Evolutionary conservation across 23 tunicate genomes (phyloP), one percentile per base, ranked within the genome.

Genomic region (Ciona savignyi): DNA sequence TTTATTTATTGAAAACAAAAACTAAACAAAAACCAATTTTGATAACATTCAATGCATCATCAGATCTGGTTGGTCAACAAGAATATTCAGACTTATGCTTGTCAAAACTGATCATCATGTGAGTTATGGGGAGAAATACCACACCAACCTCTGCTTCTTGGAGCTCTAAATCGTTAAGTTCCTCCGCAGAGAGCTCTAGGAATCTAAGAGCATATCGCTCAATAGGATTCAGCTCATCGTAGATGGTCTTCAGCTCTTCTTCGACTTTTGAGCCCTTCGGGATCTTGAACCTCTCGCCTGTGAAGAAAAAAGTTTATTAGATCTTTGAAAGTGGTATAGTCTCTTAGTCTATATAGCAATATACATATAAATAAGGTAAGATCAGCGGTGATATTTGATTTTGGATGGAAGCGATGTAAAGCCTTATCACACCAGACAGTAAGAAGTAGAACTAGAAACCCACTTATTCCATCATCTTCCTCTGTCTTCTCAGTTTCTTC

Each of bases 151-250:
- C 89, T 1, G 96, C 96, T 32, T 48, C 49, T 64, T 89, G 79
- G 29, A 89, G 75, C 31, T 89, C 89, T 32, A 77, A 35, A 22
- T 78, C 82, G 32, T 83, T 83, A 34, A 65, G 80, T 23, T 73
- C 85, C 56, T 83, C 81, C 15, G 89, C 67, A n/a, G 85, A 70
- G 42, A 51, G 60, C 62, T 89, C 96, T 27, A 89, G 64, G 60
- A 67, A 83, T 25, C 74, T 64, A 23, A 89, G 81, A 20, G 96
- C 96, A 51, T 89, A 89, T 70, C 70, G 69, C 62, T 89, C 96
- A 25, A 89, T 75, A 21, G 95, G 88, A 23, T 70, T 82, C 60
- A 88, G 71, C 63, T 88, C 83, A 64, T 72, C 83, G 64, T 88
- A 88, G 70, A 88, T 56, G 23, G 79, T 73, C 65, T 83, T 79